Base-by-base conservation (phyloP, 2,113 vertebrate species). In the Esox niger region DNA sequence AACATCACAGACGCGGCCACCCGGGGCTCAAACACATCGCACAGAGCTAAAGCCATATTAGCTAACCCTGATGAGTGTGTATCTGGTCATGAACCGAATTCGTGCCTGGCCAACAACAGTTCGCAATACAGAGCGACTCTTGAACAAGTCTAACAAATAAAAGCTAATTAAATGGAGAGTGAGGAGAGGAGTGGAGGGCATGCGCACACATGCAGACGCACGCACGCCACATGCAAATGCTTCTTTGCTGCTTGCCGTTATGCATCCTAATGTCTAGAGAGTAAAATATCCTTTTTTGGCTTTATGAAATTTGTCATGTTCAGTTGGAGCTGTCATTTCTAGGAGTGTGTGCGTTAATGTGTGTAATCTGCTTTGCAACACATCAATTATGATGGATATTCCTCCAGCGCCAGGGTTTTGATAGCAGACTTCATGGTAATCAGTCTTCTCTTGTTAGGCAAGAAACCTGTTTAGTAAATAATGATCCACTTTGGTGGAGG, bases 331-430 rank as follows among this genome's bases (percentile, higher is more conserved):
- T 91, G 91, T 92, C 91, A 91, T 87, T 83, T 87, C 83, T 85
- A 88, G 88, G 90, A 87, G 88, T 88, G 89, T 88, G 89, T 89
- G 87, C 86, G 80, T 87, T 91, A 92, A 93, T 91, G 88, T 93
- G 91, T 92, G 90, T 93, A 92, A 93, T 93, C 91, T 92, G 91
- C 89, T 93, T 90, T 89, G 90, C 89, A 90, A 93, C 91, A 92
- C 91, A 91, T 93, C 90, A 91, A 89, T 93, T 91, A 92, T 93
- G 90, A 91, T 89, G 89, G 89, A 93, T 93, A 89, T 88, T 90
- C 84, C 87, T 88, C 80, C 70, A 84, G 88, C 86, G 85, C 77
- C 80, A 77, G 80, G 77, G 73, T 83, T 85, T 83, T 77, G 23
- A 8, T 80, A 74, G 79, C 78, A 77, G 87, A 80, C 85, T 86